These are phyloP conservation scores for Alethe castanea DNA, from an alignment of 2,113 vertebrate species.

Conservation along the genomic window DNA sequence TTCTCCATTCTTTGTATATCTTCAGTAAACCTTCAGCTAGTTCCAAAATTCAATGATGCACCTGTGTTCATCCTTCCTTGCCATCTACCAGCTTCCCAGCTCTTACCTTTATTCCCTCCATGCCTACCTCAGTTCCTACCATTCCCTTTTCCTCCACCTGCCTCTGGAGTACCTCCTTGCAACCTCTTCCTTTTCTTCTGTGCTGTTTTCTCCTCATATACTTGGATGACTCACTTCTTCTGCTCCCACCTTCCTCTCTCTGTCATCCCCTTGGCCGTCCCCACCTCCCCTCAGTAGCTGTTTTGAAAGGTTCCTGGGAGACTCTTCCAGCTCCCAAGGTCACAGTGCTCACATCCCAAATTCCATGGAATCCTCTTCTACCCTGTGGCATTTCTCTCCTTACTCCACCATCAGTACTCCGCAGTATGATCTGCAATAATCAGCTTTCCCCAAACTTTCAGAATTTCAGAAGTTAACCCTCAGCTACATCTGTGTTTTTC, in stretches of 20 bases:
- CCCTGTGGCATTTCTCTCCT: background rate
- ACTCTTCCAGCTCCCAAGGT: background rate
- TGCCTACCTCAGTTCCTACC: background rate
- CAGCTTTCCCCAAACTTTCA: background rate
- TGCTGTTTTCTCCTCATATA: background rate
- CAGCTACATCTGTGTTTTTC: background rate
- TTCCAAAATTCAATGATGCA: background rate
- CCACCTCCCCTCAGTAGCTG: background rate
- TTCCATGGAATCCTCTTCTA: background rate
- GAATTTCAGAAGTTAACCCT: background rate
- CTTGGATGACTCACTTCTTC: background rate
- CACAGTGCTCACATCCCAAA: background rate
- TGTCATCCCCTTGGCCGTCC: too few relatives aligned
- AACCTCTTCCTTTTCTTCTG: background rate
- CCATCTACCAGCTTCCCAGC: background rate
- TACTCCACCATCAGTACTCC: background rate
- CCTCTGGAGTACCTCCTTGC: background rate
- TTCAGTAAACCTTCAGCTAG: background rate
- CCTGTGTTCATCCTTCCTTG: background rate
- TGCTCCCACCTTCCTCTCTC: background rate
- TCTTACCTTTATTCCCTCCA: background rate
- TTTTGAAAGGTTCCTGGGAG: background rate
- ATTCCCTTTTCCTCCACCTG: background rate
- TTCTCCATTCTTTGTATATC: background rate
- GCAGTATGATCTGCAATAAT: background rate